Evolutionary conservation across 2,888 invertebrate genomes (phyloP), one percentile per base, ranked within the genome.

Genomic region (Epistrophe eligans): DNA sequence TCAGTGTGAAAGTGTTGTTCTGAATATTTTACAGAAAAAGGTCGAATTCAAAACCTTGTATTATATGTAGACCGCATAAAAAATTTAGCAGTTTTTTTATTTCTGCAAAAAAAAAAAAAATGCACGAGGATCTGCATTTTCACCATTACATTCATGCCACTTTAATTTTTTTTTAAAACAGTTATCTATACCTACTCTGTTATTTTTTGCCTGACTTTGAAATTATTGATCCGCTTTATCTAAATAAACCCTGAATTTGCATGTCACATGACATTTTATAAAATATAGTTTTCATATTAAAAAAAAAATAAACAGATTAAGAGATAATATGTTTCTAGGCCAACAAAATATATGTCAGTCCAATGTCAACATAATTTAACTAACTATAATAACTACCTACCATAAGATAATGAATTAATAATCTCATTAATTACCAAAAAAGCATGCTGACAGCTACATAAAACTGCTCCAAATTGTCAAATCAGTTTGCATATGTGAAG

Each of bases 381-480:
- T 8, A 52, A 40, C 32, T 28, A 32, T 28, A 24, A 24, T 24
- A 24, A 24, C 24, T 24, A 15, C 4, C 50, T 10, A 45, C 50
- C 28, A 60, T 15, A 48, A 35, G 35, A 48, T 19, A 35, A 62
- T 72, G 17, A 32, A 48, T 45, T 48, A 13, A 45, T 82, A 79
- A 79, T 82, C 35, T 58, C 17, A 74, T 66, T 79, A 74, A 77
- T 74, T 73, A 60, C 52, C 50, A 82, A 74, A 64, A 55, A 7
- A 35, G n/a, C 24, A 58, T 66, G 62, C 64, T 70, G 67, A 79
- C 82, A 74, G 32, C 66, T 74, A 32, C 5, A 32, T 40, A 4
- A n/a, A 58, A 73, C 64, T 67, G 67, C 50, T 79, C 82, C 48
- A 71, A 87, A 87, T 87, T 66, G 70, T 58, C 64, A 73, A 48